Conservation (phyloP, 2,888 invertebrate species). For the Scaptomyza reducta region DNA sequence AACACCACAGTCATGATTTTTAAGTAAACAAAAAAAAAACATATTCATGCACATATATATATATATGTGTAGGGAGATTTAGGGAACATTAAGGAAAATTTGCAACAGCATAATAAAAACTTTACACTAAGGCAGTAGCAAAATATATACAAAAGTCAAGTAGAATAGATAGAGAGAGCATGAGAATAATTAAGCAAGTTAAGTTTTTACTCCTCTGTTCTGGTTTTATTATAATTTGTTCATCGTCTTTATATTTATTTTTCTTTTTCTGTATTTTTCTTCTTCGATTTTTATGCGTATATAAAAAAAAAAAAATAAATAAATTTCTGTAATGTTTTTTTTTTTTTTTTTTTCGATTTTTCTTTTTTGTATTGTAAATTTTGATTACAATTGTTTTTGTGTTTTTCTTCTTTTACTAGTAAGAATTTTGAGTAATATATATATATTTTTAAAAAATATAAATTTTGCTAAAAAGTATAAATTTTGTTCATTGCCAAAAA, state of each 20-base stretch:
- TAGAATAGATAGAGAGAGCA: constrained; percentile 7
- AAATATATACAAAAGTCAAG: constrained; percentile 68
- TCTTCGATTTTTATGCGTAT: constrained; percentile 41
- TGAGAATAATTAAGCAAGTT: constrained; percentile 7
- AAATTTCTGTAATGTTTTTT: constrained; percentile 44
- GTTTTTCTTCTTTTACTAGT: constrained; percentile 39
- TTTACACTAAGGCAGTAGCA: constrained; percentile 46
- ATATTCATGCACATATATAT: neutral
- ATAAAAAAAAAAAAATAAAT: constrained; percentile 71
- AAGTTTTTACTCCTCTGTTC: constrained; percentile 19
- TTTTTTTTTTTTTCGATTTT: no score
- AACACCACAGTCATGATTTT: constrained; percentile 82
- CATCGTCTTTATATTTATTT: constrained; percentile 13
- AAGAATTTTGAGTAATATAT: constrained; percentile 29
- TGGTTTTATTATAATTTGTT: constrained; percentile 5
- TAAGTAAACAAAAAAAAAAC: constrained; percentile 52
- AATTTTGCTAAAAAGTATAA: constrained; percentile 56
- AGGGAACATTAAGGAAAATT: constrained; percentile 28
- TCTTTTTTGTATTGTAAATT: constrained; percentile 36
- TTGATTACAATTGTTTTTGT: constrained; percentile 41
- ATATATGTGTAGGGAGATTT: constrained; percentile 20
- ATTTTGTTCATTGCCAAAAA: constrained; percentile 43
- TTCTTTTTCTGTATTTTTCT: constrained; percentile 8
- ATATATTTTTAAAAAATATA: constrained; percentile 32
- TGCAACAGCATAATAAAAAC: constrained; percentile 25